Evolutionary conservation across 64 coral and sea anemone species (phyloP), one percentile per base, ranked within the genome.

Genomic region (Porites lutea): DNA sequence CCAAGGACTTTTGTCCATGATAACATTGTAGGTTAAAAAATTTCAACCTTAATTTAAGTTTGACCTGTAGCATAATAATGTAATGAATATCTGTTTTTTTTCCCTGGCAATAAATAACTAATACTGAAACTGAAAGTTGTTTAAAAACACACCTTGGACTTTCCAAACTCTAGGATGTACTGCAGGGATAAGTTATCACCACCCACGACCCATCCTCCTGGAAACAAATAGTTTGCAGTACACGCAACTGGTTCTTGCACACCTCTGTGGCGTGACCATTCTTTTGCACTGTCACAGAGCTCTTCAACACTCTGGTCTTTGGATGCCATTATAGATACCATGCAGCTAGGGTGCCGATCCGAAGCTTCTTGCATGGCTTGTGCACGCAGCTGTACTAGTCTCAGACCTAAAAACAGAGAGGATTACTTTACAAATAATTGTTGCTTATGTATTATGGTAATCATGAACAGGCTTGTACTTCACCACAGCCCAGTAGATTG

Each of bases 321-420:
- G 16, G 91, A 64, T 2, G 88, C 97, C 57, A 92, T 94, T 15
- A 99, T 74, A 21, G 91, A 94, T 48, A 99, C 88, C 97, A 99
- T 93, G 16, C 97, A 94, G 89, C 94, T 93, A n/a, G 97, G 97
- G 20, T 88, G 3, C 72, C 78, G 82, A 70, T 94, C 91, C 47
- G 97, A 99, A 55, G 97, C 97, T 77, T 57, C 52, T 59, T 99
- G 97, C 97, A 99, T 99, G 54, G 97, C 94, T 76, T 92, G 85
- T 10, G 97, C 97, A 86, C 97, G 88, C 5, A 86, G 4, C 2
- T 94, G 82, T 14, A 99, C 76, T 15, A 99, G 88, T 51, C 59
- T 85, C 66, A 99, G 27, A 74, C 87, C 97, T 99, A 21, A 18
- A 37, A 23, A 73, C 47, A 47, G 48, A 59, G 87, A 65, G 27